Percentiles rank a stretch among this genome's conserved stretches.
phyloP scores from a whole-genome alignment of 35 echinoderm and acorn worm species.

The Patiria miniata region DNA sequence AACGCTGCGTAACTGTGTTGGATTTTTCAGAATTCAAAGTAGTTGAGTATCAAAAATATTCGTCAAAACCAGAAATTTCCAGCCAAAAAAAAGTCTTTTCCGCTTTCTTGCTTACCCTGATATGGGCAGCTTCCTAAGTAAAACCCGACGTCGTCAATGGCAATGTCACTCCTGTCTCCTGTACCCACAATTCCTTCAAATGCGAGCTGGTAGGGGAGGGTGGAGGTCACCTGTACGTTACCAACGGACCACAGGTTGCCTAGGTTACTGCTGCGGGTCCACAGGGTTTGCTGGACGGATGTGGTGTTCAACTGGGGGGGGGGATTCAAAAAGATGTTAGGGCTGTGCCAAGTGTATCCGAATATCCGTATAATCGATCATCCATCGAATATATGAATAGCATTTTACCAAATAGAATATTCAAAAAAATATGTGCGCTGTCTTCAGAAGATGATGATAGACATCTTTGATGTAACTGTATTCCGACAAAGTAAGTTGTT shows the following conservation, averaged over 20 bases:
- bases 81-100: no score
- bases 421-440: not conserved
- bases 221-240: slow-evolving; percentile 26
- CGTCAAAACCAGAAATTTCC: no score
- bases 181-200: slow-evolving; percentile 77
- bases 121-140: slow-evolving; percentile 43
- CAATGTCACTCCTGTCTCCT: slow-evolving; percentile 72
- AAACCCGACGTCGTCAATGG: slow-evolving; percentile 82
- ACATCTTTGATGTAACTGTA: no score
- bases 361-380: not conserved
- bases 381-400: not conserved
- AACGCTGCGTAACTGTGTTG: no score
- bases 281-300: not conserved
- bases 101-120: slow-evolving; percentile 5
- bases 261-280: slow-evolving; percentile 45
- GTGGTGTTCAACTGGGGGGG: not conserved
- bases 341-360: not conserved
- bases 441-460: not conserved
- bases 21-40: no score
- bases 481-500: no score
- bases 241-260: slow-evolving; percentile 52
- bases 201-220: slow-evolving; percentile 53
- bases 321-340: no score
- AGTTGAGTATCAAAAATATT: no score
- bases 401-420: no score